A percentile compares a stretch with the other conserved stretches of the same genome.
These are phyloP conservation scores for Choristoneura rosaceana DNA, from an alignment of 2,888 invertebrate genomes.

Conservation along the genomic window DNA sequence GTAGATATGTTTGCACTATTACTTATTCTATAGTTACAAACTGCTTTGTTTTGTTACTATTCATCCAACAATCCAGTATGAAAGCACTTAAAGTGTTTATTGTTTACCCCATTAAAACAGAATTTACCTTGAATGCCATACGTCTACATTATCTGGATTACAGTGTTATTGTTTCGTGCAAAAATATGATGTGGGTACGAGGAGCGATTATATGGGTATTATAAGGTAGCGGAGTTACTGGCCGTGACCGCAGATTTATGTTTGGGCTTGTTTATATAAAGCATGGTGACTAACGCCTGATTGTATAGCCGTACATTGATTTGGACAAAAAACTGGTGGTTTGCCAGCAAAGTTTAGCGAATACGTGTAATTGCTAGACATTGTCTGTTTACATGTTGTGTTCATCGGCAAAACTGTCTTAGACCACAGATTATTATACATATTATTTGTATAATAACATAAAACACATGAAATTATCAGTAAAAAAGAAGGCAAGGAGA, in stretches of 20 bases:
- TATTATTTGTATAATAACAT: no score
- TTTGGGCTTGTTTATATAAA: constrained; percentile 15
- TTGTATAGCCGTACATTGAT: background rate
- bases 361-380: background rate
- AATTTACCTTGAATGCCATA: constrained; percentile 3
- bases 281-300: background rate
- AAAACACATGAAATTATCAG: no score
- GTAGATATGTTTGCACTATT: background rate
- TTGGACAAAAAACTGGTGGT: background rate
- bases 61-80: background rate
- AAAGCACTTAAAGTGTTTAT: background rate
- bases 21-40: background rate
- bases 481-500: no score
- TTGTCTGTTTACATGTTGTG: no score
- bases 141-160: constrained; percentile 21
- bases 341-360: background rate
- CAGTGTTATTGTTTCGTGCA: constrained; percentile 17
- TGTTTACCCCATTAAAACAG: background rate
- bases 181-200: constrained; percentile 11
- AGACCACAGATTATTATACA: no score
- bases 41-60: background rate
- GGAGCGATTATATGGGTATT: constrained; percentile 16
- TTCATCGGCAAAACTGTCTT: no score
- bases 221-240: constrained; percentile 7
- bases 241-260: constrained; percentile 37